phyloP scores from a whole-genome alignment of 2,797 vertebrate genomes.

The Sparidentex hasta region DNA sequence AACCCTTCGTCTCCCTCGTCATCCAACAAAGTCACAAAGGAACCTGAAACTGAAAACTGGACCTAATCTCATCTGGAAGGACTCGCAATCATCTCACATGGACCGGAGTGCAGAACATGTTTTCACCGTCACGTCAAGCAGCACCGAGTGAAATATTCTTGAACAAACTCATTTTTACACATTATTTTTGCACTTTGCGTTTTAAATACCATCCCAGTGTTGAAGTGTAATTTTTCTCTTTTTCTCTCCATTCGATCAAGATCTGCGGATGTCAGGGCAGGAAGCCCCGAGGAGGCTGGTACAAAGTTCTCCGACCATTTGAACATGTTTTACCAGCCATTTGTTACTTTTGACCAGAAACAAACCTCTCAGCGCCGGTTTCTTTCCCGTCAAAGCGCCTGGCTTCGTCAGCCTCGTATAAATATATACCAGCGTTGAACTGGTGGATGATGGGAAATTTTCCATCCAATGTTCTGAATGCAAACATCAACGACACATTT shows the following conservation, averaged over 20 bases:
- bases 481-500: conserved; percentile 48
- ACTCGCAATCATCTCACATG: conserved; percentile 26
- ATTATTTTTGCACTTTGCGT: conserved; percentile 54
- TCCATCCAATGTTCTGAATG: conserved; percentile 48
- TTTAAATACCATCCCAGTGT: conserved; percentile 6
- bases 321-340: conserved; percentile 47
- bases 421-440: conserved; percentile 47
- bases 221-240: conserved; percentile 9
- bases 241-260: conserved; percentile 14
- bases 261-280: conserved; percentile 33
- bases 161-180: conserved; percentile 47
- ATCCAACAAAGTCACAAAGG: conserved; percentile 30
- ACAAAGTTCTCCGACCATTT: conserved; percentile 42
- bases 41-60: conserved; percentile 39
- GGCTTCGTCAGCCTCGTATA: conserved; percentile 36
- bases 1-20: conserved; percentile 21
- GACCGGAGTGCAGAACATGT: conserved; percentile 30
- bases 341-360: conserved; percentile 39
- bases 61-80: conserved; percentile 42
- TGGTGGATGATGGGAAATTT: conserved; percentile 54
- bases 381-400: conserved; percentile 16
- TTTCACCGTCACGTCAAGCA: not conserved
- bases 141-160: conserved; percentile 36
- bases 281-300: conserved; percentile 33
- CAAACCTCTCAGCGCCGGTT: conserved; percentile 38